Evolutionary conservation across 2,113 vertebrate species (phyloP).

Genomic region (Pagrus major): DNA sequence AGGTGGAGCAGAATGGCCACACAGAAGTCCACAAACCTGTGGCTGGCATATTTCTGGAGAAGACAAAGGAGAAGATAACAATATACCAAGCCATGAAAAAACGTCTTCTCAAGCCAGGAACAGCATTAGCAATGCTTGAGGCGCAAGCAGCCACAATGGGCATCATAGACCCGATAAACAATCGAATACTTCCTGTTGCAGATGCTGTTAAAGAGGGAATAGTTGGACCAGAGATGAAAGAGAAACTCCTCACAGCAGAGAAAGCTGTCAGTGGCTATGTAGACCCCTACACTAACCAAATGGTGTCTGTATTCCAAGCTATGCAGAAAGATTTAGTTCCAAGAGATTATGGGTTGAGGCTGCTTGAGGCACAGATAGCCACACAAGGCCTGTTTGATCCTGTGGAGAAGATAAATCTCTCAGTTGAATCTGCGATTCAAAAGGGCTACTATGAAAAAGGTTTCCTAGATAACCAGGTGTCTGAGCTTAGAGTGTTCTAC

Average conservation of each 20-base stretch:
- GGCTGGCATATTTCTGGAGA: conserved; percentile 90
- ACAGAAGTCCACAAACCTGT: conserved; percentile 72
- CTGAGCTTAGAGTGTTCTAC: conserved; percentile 92
- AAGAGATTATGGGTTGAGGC: conserved; percentile 90
- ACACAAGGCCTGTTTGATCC: conserved; percentile 91
- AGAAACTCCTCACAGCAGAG: conserved; percentile 91
- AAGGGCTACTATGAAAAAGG: conserved; percentile 91
- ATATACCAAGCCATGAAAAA: conserved; percentile 97
- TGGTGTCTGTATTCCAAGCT: conserved; percentile 94
- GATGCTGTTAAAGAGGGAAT: conserved; percentile 90
- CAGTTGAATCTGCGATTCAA: conserved; percentile 89
- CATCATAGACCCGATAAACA: conserved; percentile 90
- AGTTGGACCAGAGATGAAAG: conserved; percentile 91
- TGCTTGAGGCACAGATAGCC: conserved; percentile 92
- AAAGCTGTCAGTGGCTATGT: conserved; percentile 89
- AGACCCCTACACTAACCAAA: conserved; percentile 90
- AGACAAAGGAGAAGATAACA: conserved; percentile 88
- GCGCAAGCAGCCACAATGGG: conserved; percentile 93
- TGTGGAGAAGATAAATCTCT: conserved; percentile 86
- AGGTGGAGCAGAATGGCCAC: conserved; percentile 54
- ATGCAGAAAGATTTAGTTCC: conserved; percentile 94
- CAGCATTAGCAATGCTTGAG: conserved; percentile 92
- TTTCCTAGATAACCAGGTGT: conserved; percentile 86
- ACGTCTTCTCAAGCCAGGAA: conserved; percentile 89
- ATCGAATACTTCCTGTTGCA: conserved; percentile 87